Evolutionary conservation across 2,113 vertebrate genomes (phyloP).

Genomic region (Actenoides lindsayi): DNA sequence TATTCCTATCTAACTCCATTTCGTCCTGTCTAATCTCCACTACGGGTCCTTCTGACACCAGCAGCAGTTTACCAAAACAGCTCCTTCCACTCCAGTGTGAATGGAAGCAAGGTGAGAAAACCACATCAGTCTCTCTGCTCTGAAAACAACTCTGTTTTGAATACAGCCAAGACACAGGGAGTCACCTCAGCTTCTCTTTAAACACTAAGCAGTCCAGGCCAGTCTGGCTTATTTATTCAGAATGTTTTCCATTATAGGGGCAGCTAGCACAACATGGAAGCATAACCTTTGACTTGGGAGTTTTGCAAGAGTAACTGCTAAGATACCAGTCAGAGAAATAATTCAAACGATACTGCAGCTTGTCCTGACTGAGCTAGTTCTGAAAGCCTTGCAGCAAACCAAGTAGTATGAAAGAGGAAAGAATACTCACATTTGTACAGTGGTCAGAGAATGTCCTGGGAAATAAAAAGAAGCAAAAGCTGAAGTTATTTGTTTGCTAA

Average conservation of each 20-base stretch:
- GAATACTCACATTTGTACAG: slow-evolving; percentile 18
- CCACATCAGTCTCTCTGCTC: not conserved
- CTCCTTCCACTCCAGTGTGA: not conserved
- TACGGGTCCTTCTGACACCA: not conserved
- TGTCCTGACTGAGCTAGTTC: not conserved
- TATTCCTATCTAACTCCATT: not conserved
- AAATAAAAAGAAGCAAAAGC: not conserved
- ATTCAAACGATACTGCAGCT: not conserved
- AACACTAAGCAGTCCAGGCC: not conserved
- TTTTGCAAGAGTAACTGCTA: not conserved
- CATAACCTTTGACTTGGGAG: not conserved
- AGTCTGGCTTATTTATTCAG: not conserved
- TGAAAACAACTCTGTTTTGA: not conserved
- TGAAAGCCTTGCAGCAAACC: not conserved
- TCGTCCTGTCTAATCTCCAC: not conserved
- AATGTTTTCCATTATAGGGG: not conserved
- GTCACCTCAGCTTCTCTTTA: not conserved
- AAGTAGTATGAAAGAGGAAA: not conserved
- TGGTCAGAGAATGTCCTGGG: not conserved
- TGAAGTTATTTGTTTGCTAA: slow-evolving; percentile 26
- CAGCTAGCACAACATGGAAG: not conserved
- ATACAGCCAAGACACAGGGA: not conserved
- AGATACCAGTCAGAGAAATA: not conserved
- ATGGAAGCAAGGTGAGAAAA: not conserved
- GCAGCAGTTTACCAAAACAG: not conserved